These are phyloP conservation scores for Melanitta fusca DNA, from an alignment of 2,797 vertebrate species.

Conservation along the genomic window DNA sequence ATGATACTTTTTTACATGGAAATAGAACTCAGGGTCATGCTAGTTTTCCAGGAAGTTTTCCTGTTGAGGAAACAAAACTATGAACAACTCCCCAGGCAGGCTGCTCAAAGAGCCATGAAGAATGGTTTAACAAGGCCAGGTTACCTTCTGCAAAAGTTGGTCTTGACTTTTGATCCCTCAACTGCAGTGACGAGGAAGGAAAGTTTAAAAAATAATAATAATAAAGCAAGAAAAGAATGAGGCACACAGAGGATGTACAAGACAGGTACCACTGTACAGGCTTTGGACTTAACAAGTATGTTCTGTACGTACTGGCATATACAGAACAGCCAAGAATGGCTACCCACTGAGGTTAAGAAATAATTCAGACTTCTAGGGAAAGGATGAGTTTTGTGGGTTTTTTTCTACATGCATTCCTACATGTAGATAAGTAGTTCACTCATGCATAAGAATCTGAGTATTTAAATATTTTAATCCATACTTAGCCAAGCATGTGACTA, in stretches of 20 bases:
- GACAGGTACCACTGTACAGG: neutral
- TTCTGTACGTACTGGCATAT: neutral
- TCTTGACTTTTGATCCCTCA: neutral
- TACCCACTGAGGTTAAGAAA: neutral
- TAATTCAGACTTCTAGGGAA: neutral
- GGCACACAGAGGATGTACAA: neutral
- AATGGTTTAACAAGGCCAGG: neutral
- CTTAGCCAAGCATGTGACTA: neutral
- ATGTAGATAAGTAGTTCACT: neutral
- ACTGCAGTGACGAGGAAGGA: neutral
- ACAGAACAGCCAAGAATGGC: neutral
- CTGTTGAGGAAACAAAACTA: neutral
- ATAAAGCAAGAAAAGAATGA: neutral
- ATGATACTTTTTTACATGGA: neutral
- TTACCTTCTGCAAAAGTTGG: neutral
- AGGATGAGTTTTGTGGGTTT: neutral
- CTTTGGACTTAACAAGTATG: neutral
- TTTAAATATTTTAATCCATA: neutral
- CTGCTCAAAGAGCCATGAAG: neutral
- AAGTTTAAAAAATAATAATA: neutral
- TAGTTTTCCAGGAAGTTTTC: neutral
- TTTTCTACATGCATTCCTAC: neutral
- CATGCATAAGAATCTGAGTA: neutral
- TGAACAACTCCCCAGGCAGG: neutral
- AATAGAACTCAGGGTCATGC: neutral